A percentile compares a stretch with the other conserved stretches of the same genome.
These are phyloP conservation scores for Tor tambroides DNA, from an alignment of 2,113 vertebrate genomes.

Conservation along the genomic window DNA sequence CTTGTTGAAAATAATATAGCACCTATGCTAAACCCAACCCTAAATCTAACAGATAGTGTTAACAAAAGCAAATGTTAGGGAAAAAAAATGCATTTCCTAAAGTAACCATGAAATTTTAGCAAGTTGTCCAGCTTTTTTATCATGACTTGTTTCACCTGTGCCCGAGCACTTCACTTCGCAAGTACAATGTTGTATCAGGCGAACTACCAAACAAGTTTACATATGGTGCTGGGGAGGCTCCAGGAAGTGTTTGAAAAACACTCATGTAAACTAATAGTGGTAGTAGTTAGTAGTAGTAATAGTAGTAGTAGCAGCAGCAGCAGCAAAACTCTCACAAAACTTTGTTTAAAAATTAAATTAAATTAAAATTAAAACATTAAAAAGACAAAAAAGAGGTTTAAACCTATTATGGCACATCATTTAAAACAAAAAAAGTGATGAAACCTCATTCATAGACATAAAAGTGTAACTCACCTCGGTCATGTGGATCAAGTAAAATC, in stretches of 20 bases:
- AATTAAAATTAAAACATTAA: no score
- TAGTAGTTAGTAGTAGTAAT: no score
- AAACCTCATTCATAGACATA: not conserved
- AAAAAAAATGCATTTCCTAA: not conserved
- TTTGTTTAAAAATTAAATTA: no score
- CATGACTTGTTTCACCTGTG: not conserved
- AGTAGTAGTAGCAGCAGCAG: no score
- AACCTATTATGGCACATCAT: no score
- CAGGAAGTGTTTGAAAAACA: no score
- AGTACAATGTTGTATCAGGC: not conserved
- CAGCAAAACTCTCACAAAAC: no score
- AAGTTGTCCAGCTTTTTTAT: not conserved
- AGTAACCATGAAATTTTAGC: not conserved
- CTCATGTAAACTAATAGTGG: no score
- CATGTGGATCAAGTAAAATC: conserved; percentile 80
- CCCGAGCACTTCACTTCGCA: not conserved
- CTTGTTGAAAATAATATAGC: not conserved
- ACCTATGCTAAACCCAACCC: not conserved
- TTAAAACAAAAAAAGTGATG: no score
- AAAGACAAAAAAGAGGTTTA: no score
- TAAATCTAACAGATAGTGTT: not conserved
- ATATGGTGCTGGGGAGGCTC: not conserved
- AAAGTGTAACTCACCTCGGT: conserved; percentile 73
- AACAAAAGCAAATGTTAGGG: not conserved
- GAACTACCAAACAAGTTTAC: not conserved